Conservation (phyloP, 92 coral and sea anemone species). For the Parazoanthus darwini region DNA sequence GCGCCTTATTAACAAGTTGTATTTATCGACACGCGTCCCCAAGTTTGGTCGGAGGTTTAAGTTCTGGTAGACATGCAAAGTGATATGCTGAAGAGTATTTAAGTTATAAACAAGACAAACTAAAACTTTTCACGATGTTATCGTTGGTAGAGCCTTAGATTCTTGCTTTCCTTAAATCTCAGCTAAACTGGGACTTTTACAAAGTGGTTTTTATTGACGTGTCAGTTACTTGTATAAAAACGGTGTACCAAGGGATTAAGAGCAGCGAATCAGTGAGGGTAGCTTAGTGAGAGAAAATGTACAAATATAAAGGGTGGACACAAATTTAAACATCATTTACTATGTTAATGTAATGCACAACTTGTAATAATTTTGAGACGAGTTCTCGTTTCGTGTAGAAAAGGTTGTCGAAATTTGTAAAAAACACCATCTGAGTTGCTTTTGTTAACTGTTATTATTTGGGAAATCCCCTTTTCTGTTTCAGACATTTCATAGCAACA, state of each 20-base stretch:
- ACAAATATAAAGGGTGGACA: not conserved
- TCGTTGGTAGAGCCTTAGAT: not conserved
- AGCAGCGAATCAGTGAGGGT: not conserved
- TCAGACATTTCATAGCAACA: not conserved
- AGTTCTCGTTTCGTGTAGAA: no score
- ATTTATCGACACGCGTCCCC: slow-evolving; percentile 3
- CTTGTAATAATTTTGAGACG: not conserved
- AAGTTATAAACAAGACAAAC: slow-evolving; percentile 12
- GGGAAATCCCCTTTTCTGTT: not conserved
- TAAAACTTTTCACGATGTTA: not conserved
- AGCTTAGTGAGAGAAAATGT: not conserved
- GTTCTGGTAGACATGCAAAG: not conserved
- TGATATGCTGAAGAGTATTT: not conserved
- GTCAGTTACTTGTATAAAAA: slow-evolving; percentile 9
- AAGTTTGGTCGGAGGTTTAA: not conserved
- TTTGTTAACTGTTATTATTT: not conserved
- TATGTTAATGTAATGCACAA: no score
- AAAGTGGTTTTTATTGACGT: not conserved
- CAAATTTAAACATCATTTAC: not conserved
- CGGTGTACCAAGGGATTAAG: not conserved
- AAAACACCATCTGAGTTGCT: not conserved
- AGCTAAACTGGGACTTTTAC: slow-evolving; percentile 14
- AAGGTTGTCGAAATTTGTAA: not conserved
- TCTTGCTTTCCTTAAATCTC: not conserved
- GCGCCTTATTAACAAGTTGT: not conserved